Evolutionary conservation across 2,888 invertebrate genomes (phyloP), one percentile per base, ranked within the genome.

Genomic region (Thumatha senex): DNA sequence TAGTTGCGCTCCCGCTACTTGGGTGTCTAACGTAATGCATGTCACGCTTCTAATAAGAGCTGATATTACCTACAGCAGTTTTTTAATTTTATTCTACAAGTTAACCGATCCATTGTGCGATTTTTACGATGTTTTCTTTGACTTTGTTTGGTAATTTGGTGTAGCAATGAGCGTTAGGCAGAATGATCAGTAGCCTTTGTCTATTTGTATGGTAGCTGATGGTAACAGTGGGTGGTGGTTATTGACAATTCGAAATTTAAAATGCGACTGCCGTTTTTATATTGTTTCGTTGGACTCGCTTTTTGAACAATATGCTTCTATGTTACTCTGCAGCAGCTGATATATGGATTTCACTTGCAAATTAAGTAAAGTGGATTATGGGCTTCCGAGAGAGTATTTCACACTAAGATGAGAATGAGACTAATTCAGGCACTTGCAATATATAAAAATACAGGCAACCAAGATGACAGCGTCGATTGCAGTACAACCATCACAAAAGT

Each of bases 11-110:
- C 51, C 69, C 58, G 58, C 86, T 70, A 75, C 84, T 81, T 83
- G 86, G 87, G 87, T 82, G 89, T 87, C 82, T 77, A 54, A 69
- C 70, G 67, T 76, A 74, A 75, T 76, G 69, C 70, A 86, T 86
- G 85, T 84, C 83, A 84, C 80, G 86, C 74, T 54, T 68, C 73
- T 83, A 77, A 81, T 70, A 48, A 24, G 18, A 24, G 18, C 58
- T 57, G 62, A 62, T 73, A 70, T 78, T 76, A 69, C 77, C 64
- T 63, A 64, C 71, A 40, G 31, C 67, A 63, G 70, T 74, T 72
- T 77, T 64, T 67, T 48, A 61, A 72, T 68, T 71, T 75, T 72
- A 73, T 74, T 58, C 64, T 54, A 73, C 64, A 59, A 72, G 59
- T 74, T 71, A 72, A 66, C 64, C 68, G 68, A 63, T 58, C 67